Evolutionary conservation across 2,113 vertebrate genomes (phyloP), one percentile per base, ranked within the genome.

Genomic region (Apaloderma vittatum): DNA sequence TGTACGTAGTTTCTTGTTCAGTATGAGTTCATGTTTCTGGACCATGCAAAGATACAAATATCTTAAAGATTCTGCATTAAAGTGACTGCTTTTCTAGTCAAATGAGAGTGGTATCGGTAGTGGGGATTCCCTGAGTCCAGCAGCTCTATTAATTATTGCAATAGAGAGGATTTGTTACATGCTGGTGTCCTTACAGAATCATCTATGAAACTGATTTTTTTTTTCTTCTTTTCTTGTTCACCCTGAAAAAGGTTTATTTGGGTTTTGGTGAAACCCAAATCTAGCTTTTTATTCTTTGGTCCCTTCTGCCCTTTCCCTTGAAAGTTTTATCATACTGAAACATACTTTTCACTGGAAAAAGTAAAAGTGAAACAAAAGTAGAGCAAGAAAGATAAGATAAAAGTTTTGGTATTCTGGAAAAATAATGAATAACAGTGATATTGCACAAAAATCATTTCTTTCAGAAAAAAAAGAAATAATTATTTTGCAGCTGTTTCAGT

Each of bases 281-380:
- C 9, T 30, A 5, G 19, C 2, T 43, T 72, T 58, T 59, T 86
- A 36, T 66, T 82, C 15, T 77, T 74, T 54, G 12, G 12, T 72
- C 5, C 3, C 3, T 88, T 65, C 14, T 77, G 11, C 30, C 22
- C 4, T 65, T 76, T 61, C n/a, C 2, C 6, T 13, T 3, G 0
- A 16, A 26, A 26, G 4, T 49, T 88, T 54, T 49, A 17, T n/a
- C 3, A 27, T 29, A 43, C 13, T 45, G 27, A 27, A 65, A 36
- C 4, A 66, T 6, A 6, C 3, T 7, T 61, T 62, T 58, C 12
- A 29, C 4, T 58, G 12, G 18, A 62, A 75, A 91, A 80, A 3
- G 4, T 59, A 5, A 61, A 57, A 62, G 85, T 62, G 9, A 61
- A 84, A 37, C 6, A 66, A 29, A 0, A 0, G 0, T 27, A 78